phyloP scores from a whole-genome alignment of 2,113 vertebrate species.

The Falcunculus frontatus region DNA sequence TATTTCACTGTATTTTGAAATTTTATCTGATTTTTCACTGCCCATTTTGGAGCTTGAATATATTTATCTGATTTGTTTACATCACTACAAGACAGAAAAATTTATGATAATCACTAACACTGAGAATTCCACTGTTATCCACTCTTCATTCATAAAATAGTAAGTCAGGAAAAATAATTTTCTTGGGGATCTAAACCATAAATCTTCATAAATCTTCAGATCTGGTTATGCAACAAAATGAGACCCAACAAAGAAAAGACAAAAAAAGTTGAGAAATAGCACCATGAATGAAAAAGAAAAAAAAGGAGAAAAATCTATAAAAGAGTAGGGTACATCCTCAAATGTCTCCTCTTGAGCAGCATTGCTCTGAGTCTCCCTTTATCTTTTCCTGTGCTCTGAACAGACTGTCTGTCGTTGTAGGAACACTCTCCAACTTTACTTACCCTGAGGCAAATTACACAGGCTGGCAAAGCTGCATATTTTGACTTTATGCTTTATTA shows the following conservation, averaged over 20 bases:
- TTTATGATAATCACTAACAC: not conserved
- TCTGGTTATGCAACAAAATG: not conserved
- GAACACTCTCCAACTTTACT: not conserved
- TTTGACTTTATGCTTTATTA: not conserved
- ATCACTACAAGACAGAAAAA: not conserved
- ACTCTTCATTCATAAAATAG: not conserved
- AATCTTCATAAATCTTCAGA: not conserved
- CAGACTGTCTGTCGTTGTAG: accelerated
- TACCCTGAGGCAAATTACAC: not conserved
- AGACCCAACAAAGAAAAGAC: not conserved
- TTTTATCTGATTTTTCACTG: not conserved
- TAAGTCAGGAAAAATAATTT: not conserved
- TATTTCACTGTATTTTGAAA: not conserved
- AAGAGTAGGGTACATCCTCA: not conserved
- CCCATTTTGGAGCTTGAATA: not conserved
- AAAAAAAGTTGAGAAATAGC: not conserved
- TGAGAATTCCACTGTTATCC: not conserved
- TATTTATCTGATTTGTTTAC: not conserved
- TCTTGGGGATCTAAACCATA: not conserved
- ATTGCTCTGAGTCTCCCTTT: not conserved
- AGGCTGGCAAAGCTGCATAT: not conserved
- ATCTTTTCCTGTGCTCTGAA: not conserved
- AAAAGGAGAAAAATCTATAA: not conserved
- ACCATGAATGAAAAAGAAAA: not conserved
- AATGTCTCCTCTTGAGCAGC: not conserved